Percentiles rank a stretch among this genome's conserved stretches.
phyloP scores from a whole-genome alignment of 2,888 invertebrate genomes.

The Dasypogon diadema region DNA sequence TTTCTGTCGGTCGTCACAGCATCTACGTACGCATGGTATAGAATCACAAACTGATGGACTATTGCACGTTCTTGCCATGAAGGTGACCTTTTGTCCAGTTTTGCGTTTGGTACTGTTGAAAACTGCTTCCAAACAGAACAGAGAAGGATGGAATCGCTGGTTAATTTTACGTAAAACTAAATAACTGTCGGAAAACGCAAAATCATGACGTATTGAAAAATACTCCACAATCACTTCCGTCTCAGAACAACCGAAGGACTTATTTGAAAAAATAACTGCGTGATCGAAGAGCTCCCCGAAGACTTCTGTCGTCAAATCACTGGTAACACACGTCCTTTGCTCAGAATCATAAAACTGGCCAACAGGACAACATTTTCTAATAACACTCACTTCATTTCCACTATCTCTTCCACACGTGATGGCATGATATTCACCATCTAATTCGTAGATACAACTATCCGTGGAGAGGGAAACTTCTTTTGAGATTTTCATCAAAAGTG shows the following conservation, averaged over 20 bases:
- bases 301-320: slow-evolving; percentile 17
- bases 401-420: slow-evolving; percentile 41
- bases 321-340: slow-evolving; percentile 59
- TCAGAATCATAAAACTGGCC: slow-evolving; percentile 61
- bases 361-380: slow-evolving; percentile 65
- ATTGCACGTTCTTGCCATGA: slow-evolving; percentile 56
- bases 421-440: slow-evolving; percentile 39
- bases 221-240: slow-evolving; percentile 64
- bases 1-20: slow-evolving; percentile 64
- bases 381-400: slow-evolving; percentile 58
- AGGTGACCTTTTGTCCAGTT: slow-evolving; percentile 1
- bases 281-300: slow-evolving; percentile 61
- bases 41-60: slow-evolving; percentile 58
- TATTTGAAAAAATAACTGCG: slow-evolving; percentile 61
- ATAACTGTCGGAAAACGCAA: slow-evolving; percentile 59
- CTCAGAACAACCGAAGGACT: slow-evolving; percentile 60
- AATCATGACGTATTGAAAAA: slow-evolving; percentile 58
- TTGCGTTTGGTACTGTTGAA: slow-evolving; percentile 45
- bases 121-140: slow-evolving; percentile 65
- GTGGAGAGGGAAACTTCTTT: slow-evolving; percentile 1
- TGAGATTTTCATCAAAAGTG: slow-evolving; percentile 40
- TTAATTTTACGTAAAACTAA: slow-evolving; percentile 57
- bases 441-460: slow-evolving; percentile 46
- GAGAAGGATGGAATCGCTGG: slow-evolving; percentile 54
- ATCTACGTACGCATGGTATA: slow-evolving; percentile 64